phyloP scores from a whole-genome alignment of 2,797 vertebrate species.

The Galago senegalensis region DNA sequence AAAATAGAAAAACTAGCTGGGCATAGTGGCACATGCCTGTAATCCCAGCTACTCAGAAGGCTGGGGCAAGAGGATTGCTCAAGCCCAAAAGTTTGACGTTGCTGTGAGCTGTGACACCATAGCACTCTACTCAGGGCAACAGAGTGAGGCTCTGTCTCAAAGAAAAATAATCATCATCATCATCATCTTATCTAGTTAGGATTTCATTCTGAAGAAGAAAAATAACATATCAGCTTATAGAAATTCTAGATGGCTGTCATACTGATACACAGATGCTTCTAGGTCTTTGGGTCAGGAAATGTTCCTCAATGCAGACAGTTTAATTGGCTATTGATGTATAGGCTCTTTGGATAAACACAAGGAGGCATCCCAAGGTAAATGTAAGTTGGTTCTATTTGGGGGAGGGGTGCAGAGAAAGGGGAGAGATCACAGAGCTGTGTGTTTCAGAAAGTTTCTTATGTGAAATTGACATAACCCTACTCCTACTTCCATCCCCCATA shows the following conservation, averaged over 20 bases:
- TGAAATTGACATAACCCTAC: not conserved
- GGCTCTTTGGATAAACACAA: not conserved
- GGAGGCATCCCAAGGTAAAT: not conserved
- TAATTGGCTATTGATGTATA: not conserved
- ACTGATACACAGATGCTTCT: not conserved
- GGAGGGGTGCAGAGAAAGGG: not conserved
- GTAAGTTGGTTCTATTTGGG: not conserved
- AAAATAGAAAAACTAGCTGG: no score
- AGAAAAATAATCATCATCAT: not conserved
- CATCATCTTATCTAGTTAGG: not conserved
- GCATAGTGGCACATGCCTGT: no score
- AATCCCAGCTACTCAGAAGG: no score
- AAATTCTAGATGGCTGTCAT: not conserved
- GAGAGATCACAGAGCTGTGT: not conserved
- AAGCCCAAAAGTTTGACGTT: no score
- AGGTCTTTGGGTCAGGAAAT: not conserved
- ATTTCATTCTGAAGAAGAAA: conserved; percentile 39
- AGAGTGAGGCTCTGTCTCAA: no score
- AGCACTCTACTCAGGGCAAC: no score
- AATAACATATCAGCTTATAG: not conserved
- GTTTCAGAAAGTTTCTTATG: conserved; percentile 6
- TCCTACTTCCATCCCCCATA: not conserved
- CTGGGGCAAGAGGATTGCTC: no score
- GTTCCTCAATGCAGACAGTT: conserved; percentile 6
- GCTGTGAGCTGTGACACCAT: no score